phyloP scores from a whole-genome alignment of 2,113 vertebrate genomes.

The Leptosomus discolor region DNA sequence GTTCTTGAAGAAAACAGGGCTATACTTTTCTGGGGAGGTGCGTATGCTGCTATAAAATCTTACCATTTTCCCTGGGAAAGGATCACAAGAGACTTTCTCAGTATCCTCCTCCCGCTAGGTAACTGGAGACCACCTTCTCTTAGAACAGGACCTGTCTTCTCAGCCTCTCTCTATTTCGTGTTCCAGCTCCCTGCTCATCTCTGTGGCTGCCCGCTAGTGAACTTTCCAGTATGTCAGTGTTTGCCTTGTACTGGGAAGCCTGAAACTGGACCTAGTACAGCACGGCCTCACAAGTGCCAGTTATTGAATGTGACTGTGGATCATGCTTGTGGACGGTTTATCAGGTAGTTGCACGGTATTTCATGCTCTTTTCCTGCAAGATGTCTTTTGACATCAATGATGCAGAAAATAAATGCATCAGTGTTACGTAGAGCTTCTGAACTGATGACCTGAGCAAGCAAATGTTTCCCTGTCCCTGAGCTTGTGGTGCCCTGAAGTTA shows the following conservation, averaged over 20 bases:
- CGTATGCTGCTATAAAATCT: neutral
- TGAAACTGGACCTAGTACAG: neutral
- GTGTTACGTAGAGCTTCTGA: neutral
- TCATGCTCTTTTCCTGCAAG: neutral
- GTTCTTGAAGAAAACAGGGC: neutral
- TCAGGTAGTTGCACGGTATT: neutral
- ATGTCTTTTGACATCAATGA: neutral
- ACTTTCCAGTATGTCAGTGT: neutral
- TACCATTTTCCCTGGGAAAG: neutral
- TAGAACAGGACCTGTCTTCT: neutral
- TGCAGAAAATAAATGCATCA: neutral
- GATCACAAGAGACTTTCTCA: neutral
- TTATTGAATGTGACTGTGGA: neutral
- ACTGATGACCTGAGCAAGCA: no score
- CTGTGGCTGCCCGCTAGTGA: fast-evolving
- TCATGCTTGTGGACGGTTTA: neutral
- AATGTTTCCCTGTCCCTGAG: neutral
- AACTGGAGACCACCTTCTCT: no score
- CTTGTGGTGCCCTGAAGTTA: neutral
- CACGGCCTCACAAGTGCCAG: neutral
- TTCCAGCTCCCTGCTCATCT: neutral
- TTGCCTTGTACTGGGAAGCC: neutral
- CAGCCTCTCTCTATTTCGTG: neutral
- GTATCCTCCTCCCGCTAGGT: neutral
- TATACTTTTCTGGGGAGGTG: neutral